Evolutionary conservation across 2,888 invertebrate species (phyloP), one percentile per base, ranked within the genome.

Genomic region (Cryptocephalus moraei): DNA sequence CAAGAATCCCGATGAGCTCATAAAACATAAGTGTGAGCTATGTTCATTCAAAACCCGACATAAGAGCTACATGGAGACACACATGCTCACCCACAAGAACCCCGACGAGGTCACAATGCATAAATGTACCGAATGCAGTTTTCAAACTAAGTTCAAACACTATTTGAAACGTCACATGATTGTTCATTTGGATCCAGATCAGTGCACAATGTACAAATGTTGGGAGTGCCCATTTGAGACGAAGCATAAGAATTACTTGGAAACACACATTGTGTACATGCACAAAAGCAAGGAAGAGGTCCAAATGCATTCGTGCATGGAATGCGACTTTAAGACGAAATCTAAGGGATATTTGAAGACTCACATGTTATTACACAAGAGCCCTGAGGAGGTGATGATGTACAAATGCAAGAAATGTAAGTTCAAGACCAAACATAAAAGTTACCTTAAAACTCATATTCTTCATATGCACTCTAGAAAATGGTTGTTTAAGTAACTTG

Each of bases 311-410:
- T 49, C 50, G n/a, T 58, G 58, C 39, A 31, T 50, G 0, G 50
- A 52, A 9, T 58, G 58, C 32, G 49, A 50, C 10, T 58, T 57
- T 32, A 50, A 56, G 13, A 58, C 58, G 6, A 55, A 55, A 31
- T 57, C 56, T 14, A 58, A 58, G 43, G 53, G 55, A 10, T 57
- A 59, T 39, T 44, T 59, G 41, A 59, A 56, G 39, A 55, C 56
- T 14, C 58, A 59, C 43, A 56, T 55, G 54, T 43, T 56, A 44
- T 46, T 56, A 8, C 58, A 59, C 33, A 49, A 51, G 33, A 54
- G 45, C 13, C 57, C 58, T 8, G 47, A 51, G 10, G 54, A 55
- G 38, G 48, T 59, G 8, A 53, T 54, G 9, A 53, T 54, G 49
- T 57, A 56, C 40, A 53, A 55, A 41, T 59, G 59, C 43, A 50